These are phyloP conservation scores for Griposia aprilina DNA, from an alignment of 2,888 invertebrate species.

Conservation along the genomic window DNA sequence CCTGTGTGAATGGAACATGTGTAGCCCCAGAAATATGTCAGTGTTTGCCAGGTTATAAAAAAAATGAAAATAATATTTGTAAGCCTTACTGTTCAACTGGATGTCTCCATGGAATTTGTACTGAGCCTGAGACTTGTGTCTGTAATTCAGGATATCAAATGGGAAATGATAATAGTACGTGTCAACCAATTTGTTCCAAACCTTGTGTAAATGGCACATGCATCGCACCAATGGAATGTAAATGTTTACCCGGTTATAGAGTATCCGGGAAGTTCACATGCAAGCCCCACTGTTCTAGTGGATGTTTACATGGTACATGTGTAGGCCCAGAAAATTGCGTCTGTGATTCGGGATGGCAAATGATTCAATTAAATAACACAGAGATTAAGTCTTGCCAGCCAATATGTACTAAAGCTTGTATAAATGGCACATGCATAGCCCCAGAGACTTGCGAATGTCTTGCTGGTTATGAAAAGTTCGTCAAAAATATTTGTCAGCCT, in stretches of 20 bases:
- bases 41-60: constrained; percentile 14
- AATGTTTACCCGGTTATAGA: constrained; percentile 23
- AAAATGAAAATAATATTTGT: constrained; percentile 13
- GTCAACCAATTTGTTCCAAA: constrained; percentile 35
- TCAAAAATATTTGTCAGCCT: constrained; percentile 27
- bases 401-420: constrained; percentile 32
- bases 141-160: constrained; percentile 31
- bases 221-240: constrained; percentile 18
- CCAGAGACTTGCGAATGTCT: constrained; percentile 48
- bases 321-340: constrained; percentile 23
- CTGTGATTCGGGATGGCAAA: constrained; percentile 42
- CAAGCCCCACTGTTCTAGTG: constrained; percentile 40
- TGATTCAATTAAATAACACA: not conserved
- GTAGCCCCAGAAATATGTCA: constrained; percentile 25
- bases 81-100: constrained; percentile 43
- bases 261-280: constrained; percentile 21
- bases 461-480: constrained; percentile 17
- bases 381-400: constrained; percentile 31
- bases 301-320: constrained; percentile 37
- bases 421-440: constrained; percentile 33
- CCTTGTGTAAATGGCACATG: constrained; percentile 35
- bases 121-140: constrained; percentile 43
- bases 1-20: constrained; percentile 35
- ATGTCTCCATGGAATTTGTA: constrained; percentile 44
- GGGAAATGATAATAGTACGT: constrained; percentile 9